Percentiles rank a stretch among this genome's conserved stretches.
phyloP scores from a whole-genome alignment of 37 sponge, comb jelly and placozoan species.

The Eunapius fragilis region DNA sequence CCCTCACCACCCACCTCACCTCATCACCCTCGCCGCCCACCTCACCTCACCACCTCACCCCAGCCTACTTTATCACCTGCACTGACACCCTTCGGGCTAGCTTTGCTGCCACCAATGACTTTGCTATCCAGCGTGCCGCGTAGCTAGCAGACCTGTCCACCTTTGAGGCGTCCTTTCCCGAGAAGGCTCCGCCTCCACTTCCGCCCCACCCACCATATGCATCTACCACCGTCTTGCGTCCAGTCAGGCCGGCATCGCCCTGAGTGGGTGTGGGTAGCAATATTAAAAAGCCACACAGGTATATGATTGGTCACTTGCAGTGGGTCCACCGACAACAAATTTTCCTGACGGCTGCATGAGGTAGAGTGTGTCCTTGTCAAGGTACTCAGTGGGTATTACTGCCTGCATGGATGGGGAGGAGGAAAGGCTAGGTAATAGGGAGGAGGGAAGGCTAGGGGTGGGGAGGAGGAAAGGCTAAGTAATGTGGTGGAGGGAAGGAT shows the following conservation, averaged over 20 bases:
- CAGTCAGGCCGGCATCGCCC: slow-evolving; percentile 99
- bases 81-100: slow-evolving; percentile 88
- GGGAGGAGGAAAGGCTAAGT: too few relatives aligned
- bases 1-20: too few relatives aligned
- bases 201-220: slow-evolving; percentile 99
- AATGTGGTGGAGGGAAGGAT: too few relatives aligned
- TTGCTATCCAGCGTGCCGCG: slow-evolving; percentile 97
- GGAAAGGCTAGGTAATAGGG: too few relatives aligned
- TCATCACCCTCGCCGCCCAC: too few relatives aligned
- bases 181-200: slow-evolving; percentile 99
- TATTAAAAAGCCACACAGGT: too few relatives aligned
- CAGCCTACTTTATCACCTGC: too few relatives aligned
- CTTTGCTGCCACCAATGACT: slow-evolving; percentile 91
- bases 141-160: slow-evolving; percentile 96
- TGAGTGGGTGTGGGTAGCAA: too few relatives aligned
- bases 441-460: too few relatives aligned
- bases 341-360: slow-evolving; percentile 95
- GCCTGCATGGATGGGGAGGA: too few relatives aligned
- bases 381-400: slow-evolving; percentile 82
- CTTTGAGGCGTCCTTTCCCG: slow-evolving; percentile 97
- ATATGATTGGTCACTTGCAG: too few relatives aligned
- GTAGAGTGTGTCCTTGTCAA: slow-evolving; percentile 92
- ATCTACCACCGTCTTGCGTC: slow-evolving; percentile 99
- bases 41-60: too few relatives aligned
- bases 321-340: slow-evolving; percentile 96